Evolutionary conservation across 2,113 vertebrate genomes (phyloP).

Genomic region (Lepisosteus oculatus): DNA sequence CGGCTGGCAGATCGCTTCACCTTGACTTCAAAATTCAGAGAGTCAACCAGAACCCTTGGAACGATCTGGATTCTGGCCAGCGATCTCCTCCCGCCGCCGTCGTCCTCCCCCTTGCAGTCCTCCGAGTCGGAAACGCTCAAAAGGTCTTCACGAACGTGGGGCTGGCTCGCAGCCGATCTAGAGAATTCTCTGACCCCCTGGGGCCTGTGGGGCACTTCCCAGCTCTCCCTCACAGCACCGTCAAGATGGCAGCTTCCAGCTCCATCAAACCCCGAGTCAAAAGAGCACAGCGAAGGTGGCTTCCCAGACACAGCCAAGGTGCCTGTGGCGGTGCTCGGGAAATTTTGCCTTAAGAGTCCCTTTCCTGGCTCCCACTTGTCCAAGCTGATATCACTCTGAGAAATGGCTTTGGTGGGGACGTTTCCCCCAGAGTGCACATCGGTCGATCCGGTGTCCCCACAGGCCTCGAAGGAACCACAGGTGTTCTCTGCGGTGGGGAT

Average conservation of each 20-base stretch:
- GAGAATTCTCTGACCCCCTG: slow-evolving; percentile 12
- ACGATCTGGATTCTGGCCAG: slow-evolving; percentile 43
- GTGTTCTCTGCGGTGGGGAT: background rate
- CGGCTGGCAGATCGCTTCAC: slow-evolving; percentile 44
- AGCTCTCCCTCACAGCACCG: slow-evolving; percentile 20
- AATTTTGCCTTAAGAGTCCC: background rate
- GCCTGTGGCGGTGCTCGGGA: background rate
- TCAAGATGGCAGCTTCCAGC: slow-evolving; percentile 43
- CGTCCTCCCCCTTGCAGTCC: slow-evolving; percentile 19
- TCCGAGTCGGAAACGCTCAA: slow-evolving; percentile 32
- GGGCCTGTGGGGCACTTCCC: slow-evolving; percentile 15
- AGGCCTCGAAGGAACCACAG: background rate
- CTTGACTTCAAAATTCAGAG: slow-evolving; percentile 57
- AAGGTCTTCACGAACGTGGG: slow-evolving; percentile 25
- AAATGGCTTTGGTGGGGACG: background rate
- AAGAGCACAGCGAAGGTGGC: slow-evolving; percentile 50
- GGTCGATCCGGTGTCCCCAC: background rate
- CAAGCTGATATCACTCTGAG: too few species aligned
- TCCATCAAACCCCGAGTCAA: slow-evolving; percentile 63
- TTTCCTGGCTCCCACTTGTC: background rate
- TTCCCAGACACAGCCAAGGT: slow-evolving; percentile 15
- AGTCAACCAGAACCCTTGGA: slow-evolving; percentile 40
- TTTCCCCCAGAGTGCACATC: background rate
- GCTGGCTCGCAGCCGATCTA: background rate
- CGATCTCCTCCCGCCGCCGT: slow-evolving; percentile 27